Percentiles rank a stretch among this genome's conserved stretches.
Evolutionary conservation across 1,140 invertebrate species (phyloP).

Genomic region (Orius insidiosus): DNA sequence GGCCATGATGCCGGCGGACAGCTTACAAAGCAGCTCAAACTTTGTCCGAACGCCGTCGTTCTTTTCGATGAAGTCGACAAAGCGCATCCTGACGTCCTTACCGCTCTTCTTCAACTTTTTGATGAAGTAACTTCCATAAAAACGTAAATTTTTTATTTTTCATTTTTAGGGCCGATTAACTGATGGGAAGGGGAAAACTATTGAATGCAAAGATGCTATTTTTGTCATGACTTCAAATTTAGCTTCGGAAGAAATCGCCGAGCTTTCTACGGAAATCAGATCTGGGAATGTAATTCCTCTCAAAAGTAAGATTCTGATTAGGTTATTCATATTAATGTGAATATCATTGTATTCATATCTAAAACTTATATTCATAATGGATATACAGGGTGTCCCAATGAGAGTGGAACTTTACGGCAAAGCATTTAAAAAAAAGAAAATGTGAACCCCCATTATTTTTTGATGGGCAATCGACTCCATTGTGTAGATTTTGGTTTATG

Average conservation of each 20-base stretch:
- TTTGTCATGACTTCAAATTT: slow-evolving; percentile 91
- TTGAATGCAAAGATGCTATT: slow-evolving; percentile 87
- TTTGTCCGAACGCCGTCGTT: slow-evolving; percentile 74
- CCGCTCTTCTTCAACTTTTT: slow-evolving; percentile 80
- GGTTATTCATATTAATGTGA: slow-evolving; percentile 2
- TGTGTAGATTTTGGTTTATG: no score
- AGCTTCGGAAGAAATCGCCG: slow-evolving; percentile 78
- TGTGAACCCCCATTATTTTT: no score
- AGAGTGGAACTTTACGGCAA: no score
- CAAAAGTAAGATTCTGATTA: background rate
- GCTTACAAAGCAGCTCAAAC: slow-evolving; percentile 63
- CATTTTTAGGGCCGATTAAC: slow-evolving; percentile 57
- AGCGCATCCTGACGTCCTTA: slow-evolving; percentile 86
- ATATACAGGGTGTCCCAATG: no score
- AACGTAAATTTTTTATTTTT: background rate
- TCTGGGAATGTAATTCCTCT: slow-evolving; percentile 33
- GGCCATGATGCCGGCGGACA: slow-evolving; percentile 89
- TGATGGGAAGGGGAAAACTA: slow-evolving; percentile 81
- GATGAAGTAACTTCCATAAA: slow-evolving; percentile 53
- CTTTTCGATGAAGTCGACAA: slow-evolving; percentile 95
- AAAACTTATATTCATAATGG: no score
- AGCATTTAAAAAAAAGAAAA: no score
- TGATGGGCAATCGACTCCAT: no score
- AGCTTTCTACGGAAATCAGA: slow-evolving; percentile 63
- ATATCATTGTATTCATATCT: no score